These are phyloP conservation scores for Deroptyus accipitrinus DNA, from an alignment of 2,113 vertebrate genomes.

Conservation along the genomic window DNA sequence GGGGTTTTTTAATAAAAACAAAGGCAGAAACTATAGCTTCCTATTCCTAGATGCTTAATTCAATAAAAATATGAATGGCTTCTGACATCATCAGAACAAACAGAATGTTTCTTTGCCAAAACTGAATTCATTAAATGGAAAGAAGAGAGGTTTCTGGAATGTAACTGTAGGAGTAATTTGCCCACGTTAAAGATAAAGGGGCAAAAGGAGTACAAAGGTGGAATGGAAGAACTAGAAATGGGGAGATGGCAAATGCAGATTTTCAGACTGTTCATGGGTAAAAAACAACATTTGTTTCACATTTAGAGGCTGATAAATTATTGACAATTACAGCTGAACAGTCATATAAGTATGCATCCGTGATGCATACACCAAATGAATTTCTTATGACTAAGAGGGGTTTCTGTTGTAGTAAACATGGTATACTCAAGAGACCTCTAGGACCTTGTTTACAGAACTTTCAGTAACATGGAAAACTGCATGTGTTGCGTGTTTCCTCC, in stretches of 20 bases:
- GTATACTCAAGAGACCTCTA: neutral
- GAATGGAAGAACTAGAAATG: neutral
- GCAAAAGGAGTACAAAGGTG: neutral
- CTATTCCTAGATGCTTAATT: neutral
- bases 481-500: neutral
- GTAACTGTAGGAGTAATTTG: neutral
- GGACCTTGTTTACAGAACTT: neutral
- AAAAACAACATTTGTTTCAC: constrained; percentile 63
- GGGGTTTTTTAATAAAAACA: neutral
- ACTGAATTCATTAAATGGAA: neutral
- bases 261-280: constrained; percentile 2
- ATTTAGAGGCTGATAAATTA: constrained; percentile 67
- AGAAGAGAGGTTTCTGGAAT: neutral
- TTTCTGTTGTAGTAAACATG: neutral
- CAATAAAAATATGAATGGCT: neutral
- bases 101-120: fast-evolving
- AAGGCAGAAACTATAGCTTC: neutral
- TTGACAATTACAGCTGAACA: constrained; percentile 54
- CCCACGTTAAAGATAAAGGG: neutral
- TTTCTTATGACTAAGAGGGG: constrained; percentile 24
- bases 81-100: neutral
- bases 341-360: neutral
- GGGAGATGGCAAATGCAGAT: neutral
- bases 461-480: neutral
- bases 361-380: neutral